Evolutionary conservation across 2,888 invertebrate genomes (phyloP), one percentile per base, ranked within the genome.

Genomic region (Tipula vernalis): DNA sequence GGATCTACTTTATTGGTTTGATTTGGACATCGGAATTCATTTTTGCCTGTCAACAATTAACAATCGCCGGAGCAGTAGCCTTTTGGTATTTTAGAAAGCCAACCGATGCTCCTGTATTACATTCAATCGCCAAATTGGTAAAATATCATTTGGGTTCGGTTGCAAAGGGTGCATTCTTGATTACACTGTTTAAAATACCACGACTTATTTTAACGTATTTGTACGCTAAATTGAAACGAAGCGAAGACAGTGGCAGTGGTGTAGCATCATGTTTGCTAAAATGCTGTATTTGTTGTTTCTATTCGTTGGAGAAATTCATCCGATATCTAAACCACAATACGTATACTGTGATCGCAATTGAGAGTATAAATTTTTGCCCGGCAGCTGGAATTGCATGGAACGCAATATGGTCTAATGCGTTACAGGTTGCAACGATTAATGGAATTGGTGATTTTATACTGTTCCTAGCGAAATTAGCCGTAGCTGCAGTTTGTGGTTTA

Each of bases 21-120:
- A 94, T 99, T 88, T 99, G 98, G 98, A 95, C 96, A 12, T 95
- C 96, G 39, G 98, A 99, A 92, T 98, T 98, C 90, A 97, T 98
- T 89, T 95, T 98, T 89, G 98, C 97, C 13, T 98, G 98, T 90
- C 98, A 98, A 91, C 97, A 97, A 91, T 97, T 98, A 94, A 96
- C 98, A 1, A 95, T 98, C 88, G 96, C 98, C 18, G 98, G 98
- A 12, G 95, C 98, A 28, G 98, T 98, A 0, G 97, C 98, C 0
- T 95, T 95, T 89, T 99, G 98, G 98, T 98, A 98, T 91, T 98
- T 99, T 89, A 94, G 95, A 89, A 95, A 95, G 44, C 94, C 95
- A 87, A 94, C 95, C 88, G 93, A 94, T 39, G 94, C 94, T 0
- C 96, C 96, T 18, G 94, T 95, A 1, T 91, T 94, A 87, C 94